Base-by-base conservation (phyloP, 2,113 vertebrate genomes). In the Vidua macroura region DNA sequence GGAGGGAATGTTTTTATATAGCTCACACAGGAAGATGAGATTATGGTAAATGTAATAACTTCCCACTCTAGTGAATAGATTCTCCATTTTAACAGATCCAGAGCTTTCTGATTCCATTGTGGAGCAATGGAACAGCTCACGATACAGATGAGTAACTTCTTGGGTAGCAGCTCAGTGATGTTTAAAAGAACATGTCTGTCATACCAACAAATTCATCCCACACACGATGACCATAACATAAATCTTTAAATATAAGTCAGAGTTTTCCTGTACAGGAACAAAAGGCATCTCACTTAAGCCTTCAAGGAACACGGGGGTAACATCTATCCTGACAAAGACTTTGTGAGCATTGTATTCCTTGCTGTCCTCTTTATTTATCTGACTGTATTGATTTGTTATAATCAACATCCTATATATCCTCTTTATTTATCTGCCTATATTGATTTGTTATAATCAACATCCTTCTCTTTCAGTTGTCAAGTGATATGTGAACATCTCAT, bases 21-120 rank as follows among this genome's bases (percentile, higher is more conserved):
- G 55, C 53, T 90, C 51, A 81, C 13, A 23, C 13, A 86, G 23
- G 46, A 92, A 88, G 55, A 76, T 15, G 13, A 60, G 43, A 69
- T 76, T 81, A 90, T 73, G 78, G 52, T 79, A 90, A 68, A 82
- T 73, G 30, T 59, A 85, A 58, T 83, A 41, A 74, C 68, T 83
- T 92, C 68, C 44, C 64, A 59, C 43, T 75, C 70, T 48, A 7
- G 21, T 77, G 49, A 83, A 67, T 22, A 90, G 39, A 33, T 41
- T 74, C 39, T 90, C 64, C 39, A 52, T 39, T 63, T 90, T 48
- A 72, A 72, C 69, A 72, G 66, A 68, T 35, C 15, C 49, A 72
- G 72, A 31, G 19, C 22, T 79, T 84, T 84, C 67, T 51, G 43
- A 37, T 78, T 83, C 72, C n/a, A 15, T 15, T 59, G 63, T 5